Conservation (phyloP, 2,888 invertebrate species). For the Drosophila fulvimacula region DNA sequence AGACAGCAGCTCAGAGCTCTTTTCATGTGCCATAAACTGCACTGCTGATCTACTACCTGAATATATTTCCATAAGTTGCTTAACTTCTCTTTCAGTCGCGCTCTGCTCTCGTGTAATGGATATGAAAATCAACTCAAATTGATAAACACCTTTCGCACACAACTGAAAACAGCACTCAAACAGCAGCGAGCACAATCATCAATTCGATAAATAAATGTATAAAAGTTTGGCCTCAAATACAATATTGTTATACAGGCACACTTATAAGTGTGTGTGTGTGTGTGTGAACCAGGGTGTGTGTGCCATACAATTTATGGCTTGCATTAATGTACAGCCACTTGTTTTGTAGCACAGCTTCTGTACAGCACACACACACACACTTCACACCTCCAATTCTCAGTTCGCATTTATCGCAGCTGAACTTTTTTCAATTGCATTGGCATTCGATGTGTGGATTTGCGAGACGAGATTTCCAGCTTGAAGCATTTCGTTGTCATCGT, state of each 20-base stretch:
- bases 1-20: no score
- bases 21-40: no score
- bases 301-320: slow-evolving; percentile 49
- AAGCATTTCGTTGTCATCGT: slow-evolving; percentile 61
- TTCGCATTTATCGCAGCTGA: slow-evolving; percentile 8
- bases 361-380: background rate
- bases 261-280: background rate
- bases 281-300: slow-evolving; percentile 1
- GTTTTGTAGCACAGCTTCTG: slow-evolving; percentile 40
- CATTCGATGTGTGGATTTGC: slow-evolving; percentile 48
- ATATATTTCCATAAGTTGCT: background rate
- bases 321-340: slow-evolving; percentile 54
- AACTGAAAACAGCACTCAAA: slow-evolving; percentile 29
- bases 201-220: slow-evolving; percentile 12
- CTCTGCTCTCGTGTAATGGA: background rate
- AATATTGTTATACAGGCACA: slow-evolving; percentile 1
- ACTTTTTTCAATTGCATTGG: slow-evolving; percentile 49
- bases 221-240: slow-evolving; percentile 24
- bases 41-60: background rate
- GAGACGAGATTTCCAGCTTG: slow-evolving; percentile 52
- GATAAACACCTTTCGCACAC: slow-evolving; percentile 34
- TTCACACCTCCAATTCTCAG: slow-evolving; percentile 8
- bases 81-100: background rate
- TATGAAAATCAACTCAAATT: slow-evolving; percentile 30
- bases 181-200: slow-evolving; percentile 17